Evolutionary conservation across 2,113 vertebrate species (phyloP).

Genomic region (Pollimyrus isidori): DNA sequence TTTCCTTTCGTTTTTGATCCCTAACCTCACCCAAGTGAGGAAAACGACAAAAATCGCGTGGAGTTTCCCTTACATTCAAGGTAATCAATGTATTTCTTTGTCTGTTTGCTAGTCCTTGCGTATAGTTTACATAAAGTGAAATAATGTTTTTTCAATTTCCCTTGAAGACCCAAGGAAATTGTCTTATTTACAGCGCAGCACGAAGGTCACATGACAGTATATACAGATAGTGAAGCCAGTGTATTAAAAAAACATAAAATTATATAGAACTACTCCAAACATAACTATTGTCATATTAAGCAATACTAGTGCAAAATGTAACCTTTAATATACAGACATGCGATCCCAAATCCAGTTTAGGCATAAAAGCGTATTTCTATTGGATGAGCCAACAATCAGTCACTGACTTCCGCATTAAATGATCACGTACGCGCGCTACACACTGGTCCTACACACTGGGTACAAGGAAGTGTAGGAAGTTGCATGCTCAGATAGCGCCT

Average conservation of each 20-base stretch:
- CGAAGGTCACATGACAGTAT: background rate
- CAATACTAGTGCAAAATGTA: background rate
- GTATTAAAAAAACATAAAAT: background rate
- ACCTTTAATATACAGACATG: background rate
- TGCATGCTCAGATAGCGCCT: background rate
- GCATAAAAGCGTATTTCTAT: background rate
- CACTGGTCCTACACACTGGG: background rate
- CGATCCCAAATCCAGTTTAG: background rate
- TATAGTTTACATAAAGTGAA: background rate
- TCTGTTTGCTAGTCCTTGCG: background rate
- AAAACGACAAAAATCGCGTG: background rate
- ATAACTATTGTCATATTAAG: background rate
- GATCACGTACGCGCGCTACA: background rate
- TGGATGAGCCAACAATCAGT: background rate
- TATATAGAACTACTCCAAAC: background rate
- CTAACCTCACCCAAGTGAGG: background rate
- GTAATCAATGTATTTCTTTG: background rate
- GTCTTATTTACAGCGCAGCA: background rate
- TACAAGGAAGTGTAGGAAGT: background rate
- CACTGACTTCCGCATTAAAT: background rate
- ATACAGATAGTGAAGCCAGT: background rate
- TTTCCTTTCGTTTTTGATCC: slow-evolving; percentile 12
- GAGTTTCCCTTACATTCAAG: background rate
- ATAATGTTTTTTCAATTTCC: background rate
- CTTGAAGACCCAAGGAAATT: background rate